Conservation (phyloP, 2,888 invertebrate genomes). For the Drosophila macrothrix region DNA sequence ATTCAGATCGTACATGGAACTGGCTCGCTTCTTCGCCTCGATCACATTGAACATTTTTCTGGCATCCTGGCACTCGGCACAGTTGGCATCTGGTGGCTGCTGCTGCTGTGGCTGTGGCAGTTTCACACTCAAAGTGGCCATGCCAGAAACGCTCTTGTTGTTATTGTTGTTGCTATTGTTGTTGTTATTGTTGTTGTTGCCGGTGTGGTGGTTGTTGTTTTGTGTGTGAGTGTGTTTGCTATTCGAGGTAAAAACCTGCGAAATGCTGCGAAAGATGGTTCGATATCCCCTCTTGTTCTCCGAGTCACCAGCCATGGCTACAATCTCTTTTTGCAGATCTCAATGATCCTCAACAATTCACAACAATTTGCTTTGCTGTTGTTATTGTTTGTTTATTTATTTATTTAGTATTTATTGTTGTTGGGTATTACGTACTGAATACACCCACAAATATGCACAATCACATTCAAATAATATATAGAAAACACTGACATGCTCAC, state of each 20-base stretch:
- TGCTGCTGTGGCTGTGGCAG: not conserved
- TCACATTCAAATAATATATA: conserved; percentile 7
- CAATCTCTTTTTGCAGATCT: conserved; percentile 2
- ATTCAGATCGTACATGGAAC: conserved; percentile 55
- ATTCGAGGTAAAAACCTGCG: conserved; percentile 77
- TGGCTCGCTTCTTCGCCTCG: conserved; percentile 39
- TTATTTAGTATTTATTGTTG: not conserved
- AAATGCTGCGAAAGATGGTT: conserved; percentile 81
- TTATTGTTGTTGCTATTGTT: conserved; percentile 14
- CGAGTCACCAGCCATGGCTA: conserved; percentile 64
- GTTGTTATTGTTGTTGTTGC: conserved; percentile 24
- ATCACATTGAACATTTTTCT: not conserved
- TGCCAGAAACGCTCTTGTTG: not conserved
- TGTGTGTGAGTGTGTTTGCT: conserved; percentile 29
- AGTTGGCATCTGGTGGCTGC: conserved; percentile 7
- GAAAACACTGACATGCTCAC: conserved; percentile 21
- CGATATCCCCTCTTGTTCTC: conserved; percentile 71
- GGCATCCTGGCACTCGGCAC: conserved; percentile 35
- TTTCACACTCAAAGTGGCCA: not conserved
- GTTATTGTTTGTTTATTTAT: not conserved
- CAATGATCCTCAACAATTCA: conserved; percentile 40
- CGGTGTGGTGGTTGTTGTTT: conserved; percentile 19
- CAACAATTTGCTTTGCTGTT: conserved; percentile 23
- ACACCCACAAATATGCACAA: not conserved
- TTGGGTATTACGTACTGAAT: conserved; percentile 6